Evolutionary conservation across 2,888 invertebrate genomes (phyloP), one percentile per base, ranked within the genome.

Genomic region (Limenitis camilla): DNA sequence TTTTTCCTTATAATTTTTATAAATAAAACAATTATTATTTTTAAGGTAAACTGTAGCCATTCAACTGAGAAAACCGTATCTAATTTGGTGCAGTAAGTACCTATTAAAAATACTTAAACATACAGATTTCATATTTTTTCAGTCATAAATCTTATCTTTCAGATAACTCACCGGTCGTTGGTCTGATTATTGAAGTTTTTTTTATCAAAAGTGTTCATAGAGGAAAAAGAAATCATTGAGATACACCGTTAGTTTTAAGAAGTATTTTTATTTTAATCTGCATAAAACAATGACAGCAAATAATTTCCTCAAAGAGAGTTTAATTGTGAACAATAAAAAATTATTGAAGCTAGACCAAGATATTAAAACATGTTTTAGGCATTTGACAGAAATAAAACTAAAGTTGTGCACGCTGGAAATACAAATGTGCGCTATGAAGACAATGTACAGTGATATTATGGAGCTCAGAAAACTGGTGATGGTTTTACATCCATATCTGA

Each of bases 391-490:
- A 33, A 61, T 76, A 10, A 79, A 82, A 60, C 52, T 80, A 53
- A 65, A 61, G 62, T 61, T 81, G 38, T 63, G 72, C n/a, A 63
- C 73, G 5, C 59, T 81, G 11, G 72, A 81, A 55, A 35, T 72
- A 45, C 72, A 81, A 58, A 61, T 78, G 58, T 54, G 55, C 7
- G 68, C 65, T 5, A 71, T 78, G 71, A 72, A 67, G 40, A 59
- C 52, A 19, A 71, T 76, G 40, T 76, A 78, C 55, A 61, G 71
- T 6, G 74, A 78, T 55, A 43, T 81, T 10, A 73, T 82, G 74
- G 76, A 83, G 58, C 64, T 84, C 29, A 73, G 78, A 46, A 66
- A 75, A 65, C 60, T 78, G 10, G 62, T 78, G 31, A 50, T 74
- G 27, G 49, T 71, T 19, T 31, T 78, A 43, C 61, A 80, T 58